Percentiles rank a stretch among this genome's conserved stretches.
These are phyloP conservation scores for Gorsachius magnificus DNA, from an alignment of 2,797 vertebrate species.

Conservation along the genomic window DNA sequence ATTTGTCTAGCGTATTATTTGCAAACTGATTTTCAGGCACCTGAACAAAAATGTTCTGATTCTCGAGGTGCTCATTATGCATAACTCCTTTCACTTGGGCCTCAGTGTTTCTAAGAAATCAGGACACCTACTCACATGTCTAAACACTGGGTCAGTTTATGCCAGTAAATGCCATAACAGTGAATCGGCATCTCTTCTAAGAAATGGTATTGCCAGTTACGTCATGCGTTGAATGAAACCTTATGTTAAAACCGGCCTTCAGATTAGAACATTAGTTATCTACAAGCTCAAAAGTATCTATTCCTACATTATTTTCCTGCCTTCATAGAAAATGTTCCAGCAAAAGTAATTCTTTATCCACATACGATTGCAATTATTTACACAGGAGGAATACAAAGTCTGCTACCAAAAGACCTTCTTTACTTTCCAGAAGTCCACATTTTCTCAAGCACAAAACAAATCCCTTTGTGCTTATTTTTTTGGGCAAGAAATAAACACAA, in stretches of 20 bases:
- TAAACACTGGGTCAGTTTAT: not conserved
- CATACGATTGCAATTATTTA: not conserved
- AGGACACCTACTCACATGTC: not conserved
- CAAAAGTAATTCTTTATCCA: not conserved
- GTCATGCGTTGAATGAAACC: not conserved
- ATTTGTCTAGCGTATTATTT: not conserved
- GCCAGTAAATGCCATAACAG: not conserved
- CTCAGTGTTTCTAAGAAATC: slow-evolving; percentile 24
- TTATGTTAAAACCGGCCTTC: not conserved
- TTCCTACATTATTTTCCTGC: not conserved
- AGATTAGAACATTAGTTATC: not conserved
- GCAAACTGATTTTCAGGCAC: not conserved
- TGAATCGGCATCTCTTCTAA: not conserved
- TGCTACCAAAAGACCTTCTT: not conserved
- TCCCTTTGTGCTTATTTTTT: not conserved
- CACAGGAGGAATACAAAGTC: not conserved
- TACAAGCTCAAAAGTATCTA: not conserved
- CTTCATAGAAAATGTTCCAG: not conserved
- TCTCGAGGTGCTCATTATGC: not conserved
- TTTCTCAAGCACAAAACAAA: not conserved
- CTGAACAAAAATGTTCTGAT: not conserved
- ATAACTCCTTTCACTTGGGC: not conserved
- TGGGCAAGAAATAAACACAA: not conserved
- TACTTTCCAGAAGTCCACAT: not conserved
- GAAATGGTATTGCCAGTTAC: not conserved